Conservation (phyloP, 2,113 vertebrate genomes). For the Vicugna pacos region DNA sequence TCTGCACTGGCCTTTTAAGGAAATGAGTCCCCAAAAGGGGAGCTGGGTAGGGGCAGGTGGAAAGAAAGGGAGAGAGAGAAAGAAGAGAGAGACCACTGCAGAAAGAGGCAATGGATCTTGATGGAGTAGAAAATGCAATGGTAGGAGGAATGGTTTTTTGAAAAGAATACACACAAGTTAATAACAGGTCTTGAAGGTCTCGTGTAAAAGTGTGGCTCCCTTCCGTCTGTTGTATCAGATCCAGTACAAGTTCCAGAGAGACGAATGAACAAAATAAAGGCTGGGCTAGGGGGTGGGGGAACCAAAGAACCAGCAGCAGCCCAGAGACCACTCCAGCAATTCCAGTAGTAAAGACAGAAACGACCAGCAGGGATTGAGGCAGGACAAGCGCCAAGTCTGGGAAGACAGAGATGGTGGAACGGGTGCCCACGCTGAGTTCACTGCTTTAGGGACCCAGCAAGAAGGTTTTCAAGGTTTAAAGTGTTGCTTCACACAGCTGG, state of each 20-base stretch:
- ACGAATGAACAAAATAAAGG: not conserved
- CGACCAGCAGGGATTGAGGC: not conserved
- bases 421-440: not conserved
- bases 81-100: not conserved
- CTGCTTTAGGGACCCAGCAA: not conserved
- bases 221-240: not conserved
- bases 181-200: not conserved
- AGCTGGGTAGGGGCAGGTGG: too few species aligned
- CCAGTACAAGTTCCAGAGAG: not conserved
- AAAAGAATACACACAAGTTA: not conserved
- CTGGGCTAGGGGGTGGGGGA: not conserved
- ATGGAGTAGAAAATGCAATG: too few species aligned
- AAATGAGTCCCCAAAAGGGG: not conserved
- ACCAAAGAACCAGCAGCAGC: not conserved
- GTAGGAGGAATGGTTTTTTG: fast-evolving
- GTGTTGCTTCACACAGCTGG: not conserved
- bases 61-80: not conserved
- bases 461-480: not conserved
- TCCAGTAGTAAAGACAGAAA: not conserved
- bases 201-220: not conserved
- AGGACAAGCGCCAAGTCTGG: too few species aligned
- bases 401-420: not conserved
- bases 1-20: not conserved
- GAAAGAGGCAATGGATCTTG: not conserved
- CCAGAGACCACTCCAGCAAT: not conserved